Base-by-base conservation (phyloP, 2,113 vertebrate genomes). In the Sylvietta virens region DNA sequence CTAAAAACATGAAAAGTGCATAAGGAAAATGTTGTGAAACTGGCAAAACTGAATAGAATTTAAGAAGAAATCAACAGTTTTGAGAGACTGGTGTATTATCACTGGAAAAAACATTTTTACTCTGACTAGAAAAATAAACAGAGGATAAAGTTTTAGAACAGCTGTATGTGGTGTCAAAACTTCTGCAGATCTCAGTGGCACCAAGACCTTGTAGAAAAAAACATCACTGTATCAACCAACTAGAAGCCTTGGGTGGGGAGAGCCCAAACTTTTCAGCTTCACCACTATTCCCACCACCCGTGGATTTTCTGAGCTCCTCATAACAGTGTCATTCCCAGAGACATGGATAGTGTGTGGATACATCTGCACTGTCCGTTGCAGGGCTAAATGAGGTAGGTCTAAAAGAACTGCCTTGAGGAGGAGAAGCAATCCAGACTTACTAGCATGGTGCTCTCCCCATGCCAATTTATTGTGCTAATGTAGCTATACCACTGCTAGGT, bases 331-430 rank as follows among this genome's bases (percentile, higher is more conserved):
- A 19, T 74, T 90, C 40, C 56, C 77, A 40, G 86, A 90, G 60
- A 53, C 23, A 28, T 42, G 71, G 20, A 17, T 7, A 74, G 60
- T 26, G 24, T 8, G 6, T 45, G 77, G 60, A 37, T 76, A 21
- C 26, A 64, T 50, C 57, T 76, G 26, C 37, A 14, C 31, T 64
- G 61, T 42, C 44, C 3, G 0, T 64, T 84, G 65, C 5, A 69
- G 44, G 7, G 20, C 45, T 86, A 42, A 90, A 60, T 45, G 51
- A 86, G 69, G 22, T 71, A 81, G 44, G 39, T 87, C 53, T 69
- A 79, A 96, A 94, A 94, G 81, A 94, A 54, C 84, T 95, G 94
- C 51, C 89, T 94, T 56, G 89, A 91, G 93, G 91, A 95, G 0
- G 35, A 95, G 81, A 89, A 86, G 53, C 69, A 94, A 91, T 89